Conservation (phyloP, 2,888 invertebrate species). For the Cryptophagus acutangulus region DNA sequence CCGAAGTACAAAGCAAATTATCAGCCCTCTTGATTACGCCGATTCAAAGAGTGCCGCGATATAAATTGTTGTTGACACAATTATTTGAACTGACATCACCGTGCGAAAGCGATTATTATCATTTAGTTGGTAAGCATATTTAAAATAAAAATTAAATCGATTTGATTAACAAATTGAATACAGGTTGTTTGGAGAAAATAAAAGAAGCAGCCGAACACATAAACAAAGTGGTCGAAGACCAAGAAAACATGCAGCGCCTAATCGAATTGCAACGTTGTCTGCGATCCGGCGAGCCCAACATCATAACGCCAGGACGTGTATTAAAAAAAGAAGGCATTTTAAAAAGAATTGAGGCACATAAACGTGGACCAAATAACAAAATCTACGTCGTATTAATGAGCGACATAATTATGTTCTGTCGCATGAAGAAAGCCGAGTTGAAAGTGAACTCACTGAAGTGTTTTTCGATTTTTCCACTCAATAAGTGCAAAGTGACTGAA, state of each 20-base stretch:
- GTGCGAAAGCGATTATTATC: conserved; percentile 26
- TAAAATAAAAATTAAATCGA: conserved; percentile 5
- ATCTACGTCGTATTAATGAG: conserved; percentile 67
- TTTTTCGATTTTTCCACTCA: conserved; percentile 63
- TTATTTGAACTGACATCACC: conserved; percentile 47
- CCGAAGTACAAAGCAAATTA: conserved; percentile 66
- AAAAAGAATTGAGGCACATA: conserved; percentile 37
- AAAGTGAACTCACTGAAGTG: conserved; percentile 59
- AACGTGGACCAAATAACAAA: conserved; percentile 47
- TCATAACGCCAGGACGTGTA: conserved; percentile 64
- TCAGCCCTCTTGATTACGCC: conserved; percentile 71
- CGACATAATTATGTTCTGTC: conserved; percentile 71
- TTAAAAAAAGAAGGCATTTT: conserved; percentile 64
- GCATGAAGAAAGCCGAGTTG: conserved; percentile 55
- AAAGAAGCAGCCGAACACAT: conserved; percentile 67
- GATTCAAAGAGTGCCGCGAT: conserved; percentile 73
- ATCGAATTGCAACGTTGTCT: conserved; percentile 64
- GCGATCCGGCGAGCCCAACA: conserved; percentile 56
- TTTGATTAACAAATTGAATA: conserved; percentile 21
- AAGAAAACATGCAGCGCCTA: conserved; percentile 66
- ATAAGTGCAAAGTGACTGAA: conserved; percentile 62
- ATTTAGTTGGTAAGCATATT: conserved; percentile 26
- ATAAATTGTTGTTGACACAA: conserved; percentile 66
- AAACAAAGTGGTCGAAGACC: conserved; percentile 66
- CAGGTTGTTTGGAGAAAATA: conserved; percentile 63